Evolutionary conservation across 2,888 invertebrate genomes (phyloP).

Genomic region (Aleiodes alternator): DNA sequence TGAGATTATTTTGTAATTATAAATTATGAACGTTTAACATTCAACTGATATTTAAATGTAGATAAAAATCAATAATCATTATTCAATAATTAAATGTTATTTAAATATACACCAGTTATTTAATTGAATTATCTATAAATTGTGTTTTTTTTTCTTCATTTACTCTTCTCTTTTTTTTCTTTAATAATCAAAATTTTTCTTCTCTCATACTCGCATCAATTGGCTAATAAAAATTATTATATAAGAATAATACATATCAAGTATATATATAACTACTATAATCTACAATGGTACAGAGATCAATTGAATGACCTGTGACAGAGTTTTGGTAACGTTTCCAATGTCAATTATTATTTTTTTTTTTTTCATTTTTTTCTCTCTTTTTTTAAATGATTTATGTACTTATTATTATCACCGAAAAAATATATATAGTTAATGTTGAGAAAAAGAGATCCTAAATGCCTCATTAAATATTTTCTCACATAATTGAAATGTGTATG

Average conservation of each 20-base stretch:
- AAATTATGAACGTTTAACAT: slow-evolving; percentile 28
- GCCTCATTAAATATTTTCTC: slow-evolving; percentile 4
- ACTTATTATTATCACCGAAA: background rate
- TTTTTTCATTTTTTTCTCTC: slow-evolving; percentile 20
- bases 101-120: slow-evolving; percentile 19
- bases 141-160: background rate
- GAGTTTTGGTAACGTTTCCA: slow-evolving; percentile 69
- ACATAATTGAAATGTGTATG: slow-evolving; percentile 14
- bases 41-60: slow-evolving; percentile 38
- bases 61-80: slow-evolving; percentile 44
- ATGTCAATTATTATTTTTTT: slow-evolving; percentile 35
- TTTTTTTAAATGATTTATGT: no score
- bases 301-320: slow-evolving; percentile 70
- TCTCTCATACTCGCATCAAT: slow-evolving; percentile 56
- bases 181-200: slow-evolving; percentile 35
- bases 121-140: slow-evolving; percentile 18
- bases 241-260: slow-evolving; percentile 67
- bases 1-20: background rate
- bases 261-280: slow-evolving; percentile 61
- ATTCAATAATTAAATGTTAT: background rate
- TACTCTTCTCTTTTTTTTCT: slow-evolving; percentile 36
- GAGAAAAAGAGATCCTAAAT: slow-evolving; percentile 10
- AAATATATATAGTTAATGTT: slow-evolving; percentile 14
- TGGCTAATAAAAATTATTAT: slow-evolving; percentile 70
- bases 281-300: slow-evolving; percentile 72